Conservation (phyloP, 2,888 invertebrate genomes). For the Parapristionchus giblindavisi region DNA sequence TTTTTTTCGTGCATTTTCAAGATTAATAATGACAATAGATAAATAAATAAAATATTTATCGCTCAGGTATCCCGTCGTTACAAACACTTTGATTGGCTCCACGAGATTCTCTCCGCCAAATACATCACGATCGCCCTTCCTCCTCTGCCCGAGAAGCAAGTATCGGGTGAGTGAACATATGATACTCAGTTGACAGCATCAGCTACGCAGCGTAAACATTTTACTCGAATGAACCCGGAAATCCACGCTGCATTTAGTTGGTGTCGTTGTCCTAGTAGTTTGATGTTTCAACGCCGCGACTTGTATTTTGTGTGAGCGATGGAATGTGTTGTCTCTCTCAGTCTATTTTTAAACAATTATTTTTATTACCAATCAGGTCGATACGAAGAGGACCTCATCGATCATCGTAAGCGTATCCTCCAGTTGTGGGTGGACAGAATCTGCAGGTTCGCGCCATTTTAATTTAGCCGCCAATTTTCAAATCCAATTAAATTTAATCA, state of each 20-base stretch:
- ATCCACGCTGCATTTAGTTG: background rate
- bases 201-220: background rate
- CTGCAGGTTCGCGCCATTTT: constrained; percentile 73
- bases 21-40: background rate
- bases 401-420: constrained; percentile 89
- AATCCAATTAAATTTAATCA: background rate
- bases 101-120: constrained; percentile 90
- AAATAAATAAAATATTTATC: background rate
- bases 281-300: background rate
- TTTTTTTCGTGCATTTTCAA: no score
- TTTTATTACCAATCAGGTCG: constrained; percentile 76
- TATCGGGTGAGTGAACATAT: constrained; percentile 76
- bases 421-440: constrained; percentile 97
- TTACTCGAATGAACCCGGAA: background rate
- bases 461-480: background rate
- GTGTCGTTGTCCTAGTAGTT: background rate
- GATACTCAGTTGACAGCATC: background rate
- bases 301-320: background rate
- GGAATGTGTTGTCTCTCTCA: background rate
- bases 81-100: constrained; percentile 99
- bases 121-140: constrained; percentile 93
- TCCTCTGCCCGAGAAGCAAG: constrained; percentile 96
- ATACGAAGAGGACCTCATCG: constrained; percentile 96
- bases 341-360: background rate
- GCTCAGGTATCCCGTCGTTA: constrained; percentile 84